Percentiles rank a stretch among this genome's conserved stretches.
These are phyloP conservation scores for Chrysolina americana DNA, from an alignment of 2,888 invertebrate species.

Conservation along the genomic window DNA sequence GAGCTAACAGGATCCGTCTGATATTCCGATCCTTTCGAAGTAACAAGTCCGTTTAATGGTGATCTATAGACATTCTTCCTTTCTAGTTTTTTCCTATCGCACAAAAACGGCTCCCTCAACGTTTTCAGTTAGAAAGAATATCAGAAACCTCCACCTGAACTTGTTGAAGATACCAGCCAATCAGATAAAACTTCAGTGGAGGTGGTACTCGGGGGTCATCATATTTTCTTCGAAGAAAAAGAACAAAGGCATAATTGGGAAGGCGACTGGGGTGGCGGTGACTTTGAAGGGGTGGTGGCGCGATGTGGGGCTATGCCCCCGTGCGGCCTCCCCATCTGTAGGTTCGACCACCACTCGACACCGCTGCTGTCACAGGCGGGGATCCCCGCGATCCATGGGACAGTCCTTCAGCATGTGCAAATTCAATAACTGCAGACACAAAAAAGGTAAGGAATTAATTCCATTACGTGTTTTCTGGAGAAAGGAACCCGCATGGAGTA, in stretches of 20 bases:
- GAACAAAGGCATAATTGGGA: slow-evolving; percentile 59
- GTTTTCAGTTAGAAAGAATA: slow-evolving; percentile 50
- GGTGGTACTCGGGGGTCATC: slow-evolving; percentile 37
- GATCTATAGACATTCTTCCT: slow-evolving; percentile 11
- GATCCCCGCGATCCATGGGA: slow-evolving; percentile 76
- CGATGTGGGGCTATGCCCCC: slow-evolving; percentile 70
- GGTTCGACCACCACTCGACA: slow-evolving; percentile 55
- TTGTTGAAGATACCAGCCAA: slow-evolving; percentile 51
- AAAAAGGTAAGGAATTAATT: slow-evolving; percentile 70
- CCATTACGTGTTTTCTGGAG: too few species aligned
- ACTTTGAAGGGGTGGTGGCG: slow-evolving; percentile 70
- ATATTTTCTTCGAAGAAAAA: slow-evolving; percentile 50
- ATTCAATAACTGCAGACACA: slow-evolving; percentile 84
- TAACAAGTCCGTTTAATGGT: slow-evolving; percentile 26
- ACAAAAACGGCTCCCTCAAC: slow-evolving; percentile 61
- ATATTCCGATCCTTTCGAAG: not conserved
- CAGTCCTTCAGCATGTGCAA: slow-evolving; percentile 87
- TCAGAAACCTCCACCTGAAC: slow-evolving; percentile 51
- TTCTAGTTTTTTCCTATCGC: slow-evolving; percentile 10
- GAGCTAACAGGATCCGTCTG: not conserved
- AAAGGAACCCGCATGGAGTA: too few species aligned
- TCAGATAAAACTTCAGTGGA: slow-evolving; percentile 48
- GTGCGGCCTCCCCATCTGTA: slow-evolving; percentile 63
- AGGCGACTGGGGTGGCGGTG: slow-evolving; percentile 68
- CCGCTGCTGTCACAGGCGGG: slow-evolving; percentile 59